Evolutionary conservation across 1,140 invertebrate species (phyloP).

Genomic region (Ostrea edulis): DNA sequence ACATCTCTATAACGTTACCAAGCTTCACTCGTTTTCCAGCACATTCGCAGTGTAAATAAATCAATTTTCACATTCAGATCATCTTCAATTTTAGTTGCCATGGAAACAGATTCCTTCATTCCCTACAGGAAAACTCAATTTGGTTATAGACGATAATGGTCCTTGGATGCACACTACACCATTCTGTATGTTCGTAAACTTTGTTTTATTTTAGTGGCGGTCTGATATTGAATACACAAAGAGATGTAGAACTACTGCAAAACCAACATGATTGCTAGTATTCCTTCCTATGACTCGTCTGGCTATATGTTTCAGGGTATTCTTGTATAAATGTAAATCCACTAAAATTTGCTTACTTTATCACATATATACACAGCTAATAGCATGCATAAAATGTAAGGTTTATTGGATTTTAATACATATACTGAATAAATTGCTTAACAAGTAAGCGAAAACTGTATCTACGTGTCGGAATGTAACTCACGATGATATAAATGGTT

Average conservation of each 20-base stretch:
- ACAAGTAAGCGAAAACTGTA: no score
- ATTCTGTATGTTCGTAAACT: background rate
- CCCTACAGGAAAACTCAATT: conserved; percentile 10
- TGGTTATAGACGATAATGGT: conserved; percentile 25
- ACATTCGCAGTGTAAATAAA: conserved; percentile 22
- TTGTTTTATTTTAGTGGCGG: background rate
- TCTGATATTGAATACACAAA: background rate
- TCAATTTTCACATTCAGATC: conserved; percentile 34
- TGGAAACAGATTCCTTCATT: conserved; percentile 26
- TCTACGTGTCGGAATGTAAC: no score
- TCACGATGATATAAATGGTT: no score
- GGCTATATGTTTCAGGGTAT: no score
- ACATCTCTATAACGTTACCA: background rate
- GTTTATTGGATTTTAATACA: no score
- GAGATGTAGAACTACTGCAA: background rate
- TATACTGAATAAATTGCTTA: no score
- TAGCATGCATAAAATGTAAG: no score
- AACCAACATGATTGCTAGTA: no score
- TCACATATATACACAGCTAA: no score
- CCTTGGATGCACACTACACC: background rate
- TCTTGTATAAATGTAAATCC: no score
- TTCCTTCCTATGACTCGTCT: no score
- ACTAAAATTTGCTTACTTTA: no score
- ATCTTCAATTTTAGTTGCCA: conserved; percentile 35
- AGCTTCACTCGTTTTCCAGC: conserved; percentile 22